These are phyloP conservation scores for Bufotes viridis DNA, from an alignment of 2,797 vertebrate genomes.

Conservation along the genomic window DNA sequence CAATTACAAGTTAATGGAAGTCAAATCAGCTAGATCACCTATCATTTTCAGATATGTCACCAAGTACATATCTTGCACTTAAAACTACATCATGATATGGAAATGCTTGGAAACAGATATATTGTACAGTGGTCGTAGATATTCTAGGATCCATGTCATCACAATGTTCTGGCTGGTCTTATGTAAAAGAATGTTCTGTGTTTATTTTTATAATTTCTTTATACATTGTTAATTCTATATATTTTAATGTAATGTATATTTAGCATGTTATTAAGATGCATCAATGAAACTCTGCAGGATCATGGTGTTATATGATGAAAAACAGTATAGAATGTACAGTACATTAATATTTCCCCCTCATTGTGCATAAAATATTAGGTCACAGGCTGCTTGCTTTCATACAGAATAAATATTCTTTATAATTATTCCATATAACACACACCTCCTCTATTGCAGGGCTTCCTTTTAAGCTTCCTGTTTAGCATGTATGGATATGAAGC, in stretches of 20 bases:
- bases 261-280: not conserved
- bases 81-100: not conserved
- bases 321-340: too few relatives aligned
- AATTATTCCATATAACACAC: too few relatives aligned
- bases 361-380: too few relatives aligned
- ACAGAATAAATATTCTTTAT: too few relatives aligned
- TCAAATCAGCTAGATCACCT: not conserved
- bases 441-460: too few relatives aligned
- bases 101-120: not conserved
- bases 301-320: too few relatives aligned
- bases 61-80: not conserved
- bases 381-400: too few relatives aligned
- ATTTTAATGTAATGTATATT: not conserved
- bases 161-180: not conserved
- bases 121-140: not conserved
- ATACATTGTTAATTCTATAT: not conserved
- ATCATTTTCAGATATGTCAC: not conserved
- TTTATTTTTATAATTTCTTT: not conserved
- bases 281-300: not conserved
- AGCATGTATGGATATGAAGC: too few relatives aligned
- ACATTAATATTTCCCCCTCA: too few relatives aligned
- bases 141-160: not conserved
- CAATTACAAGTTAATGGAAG: not conserved
- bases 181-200: not conserved
- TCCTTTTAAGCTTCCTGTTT: too few relatives aligned